Conservation (phyloP, 2,113 vertebrate species). For the Turnix velox region DNA sequence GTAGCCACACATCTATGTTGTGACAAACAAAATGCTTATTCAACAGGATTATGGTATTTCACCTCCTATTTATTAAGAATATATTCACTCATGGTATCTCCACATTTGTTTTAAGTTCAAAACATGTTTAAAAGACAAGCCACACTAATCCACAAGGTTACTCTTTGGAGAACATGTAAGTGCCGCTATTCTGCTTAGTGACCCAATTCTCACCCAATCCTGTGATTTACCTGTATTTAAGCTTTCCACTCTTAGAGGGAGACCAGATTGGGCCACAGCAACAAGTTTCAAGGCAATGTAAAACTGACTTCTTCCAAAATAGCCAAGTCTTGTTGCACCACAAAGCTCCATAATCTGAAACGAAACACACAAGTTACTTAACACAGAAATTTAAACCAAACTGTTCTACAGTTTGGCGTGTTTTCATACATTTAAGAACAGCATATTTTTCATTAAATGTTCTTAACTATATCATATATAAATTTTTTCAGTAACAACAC, state of each 20-base stretch:
- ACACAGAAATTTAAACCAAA: background rate
- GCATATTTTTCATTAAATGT: background rate
- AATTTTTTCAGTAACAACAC: background rate
- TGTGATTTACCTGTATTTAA: constrained; percentile 89
- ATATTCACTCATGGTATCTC: background rate
- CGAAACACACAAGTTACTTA: constrained; percentile 18
- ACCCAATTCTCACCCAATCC: accelerated
- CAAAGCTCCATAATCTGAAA: constrained; percentile 93
- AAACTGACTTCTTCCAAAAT: constrained; percentile 98
- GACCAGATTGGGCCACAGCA: constrained; percentile 93
- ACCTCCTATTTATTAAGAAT: background rate
- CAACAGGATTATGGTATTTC: background rate
- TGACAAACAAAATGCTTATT: background rate
- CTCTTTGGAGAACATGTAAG: background rate
- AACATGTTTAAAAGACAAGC: background rate
- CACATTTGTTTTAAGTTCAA: background rate
- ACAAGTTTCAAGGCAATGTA: constrained; percentile 98
- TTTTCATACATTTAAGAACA: background rate
- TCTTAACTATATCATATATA: background rate
- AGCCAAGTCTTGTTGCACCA: constrained; percentile 93
- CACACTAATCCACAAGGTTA: background rate
- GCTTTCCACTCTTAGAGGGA: constrained; percentile 93
- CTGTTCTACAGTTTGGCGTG: background rate
- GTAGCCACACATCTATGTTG: background rate
- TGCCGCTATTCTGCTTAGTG: background rate